phyloP scores from a whole-genome alignment of 2,113 vertebrate species.

The Caloenas nicobarica region DNA sequence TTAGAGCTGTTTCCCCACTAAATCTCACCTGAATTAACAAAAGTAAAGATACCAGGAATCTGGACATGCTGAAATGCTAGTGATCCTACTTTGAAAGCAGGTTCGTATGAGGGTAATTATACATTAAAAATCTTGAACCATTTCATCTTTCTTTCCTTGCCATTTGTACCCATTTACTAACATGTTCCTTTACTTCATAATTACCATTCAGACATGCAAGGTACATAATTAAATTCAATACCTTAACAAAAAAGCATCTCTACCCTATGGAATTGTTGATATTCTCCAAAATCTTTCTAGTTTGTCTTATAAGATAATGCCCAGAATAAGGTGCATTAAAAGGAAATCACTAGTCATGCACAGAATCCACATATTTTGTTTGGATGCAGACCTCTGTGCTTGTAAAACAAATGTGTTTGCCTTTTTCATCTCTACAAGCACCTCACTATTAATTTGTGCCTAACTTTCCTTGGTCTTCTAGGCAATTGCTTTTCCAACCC shows the following conservation, averaged over 20 bases:
- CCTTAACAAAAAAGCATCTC: background rate
- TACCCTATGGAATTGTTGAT: background rate
- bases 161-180: background rate
- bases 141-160: background rate
- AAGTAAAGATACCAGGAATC: background rate
- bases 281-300: background rate
- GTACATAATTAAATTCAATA: background rate
- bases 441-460: background rate
- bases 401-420: background rate
- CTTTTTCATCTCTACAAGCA: background rate
- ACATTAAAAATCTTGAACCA: background rate
- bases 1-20: background rate
- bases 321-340: background rate
- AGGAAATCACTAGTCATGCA: background rate
- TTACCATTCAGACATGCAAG: background rate
- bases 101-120: background rate
- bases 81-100: background rate
- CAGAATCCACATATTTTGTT: background rate
- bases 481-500: background rate
- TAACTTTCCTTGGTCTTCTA: background rate
- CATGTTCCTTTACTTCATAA: background rate
- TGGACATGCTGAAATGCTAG: background rate
- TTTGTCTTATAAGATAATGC: background rate
- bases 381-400: background rate
- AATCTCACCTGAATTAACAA: background rate